These are phyloP conservation scores for Bombylius discolor DNA, from an alignment of 2,888 invertebrate species.

Conservation along the genomic window DNA sequence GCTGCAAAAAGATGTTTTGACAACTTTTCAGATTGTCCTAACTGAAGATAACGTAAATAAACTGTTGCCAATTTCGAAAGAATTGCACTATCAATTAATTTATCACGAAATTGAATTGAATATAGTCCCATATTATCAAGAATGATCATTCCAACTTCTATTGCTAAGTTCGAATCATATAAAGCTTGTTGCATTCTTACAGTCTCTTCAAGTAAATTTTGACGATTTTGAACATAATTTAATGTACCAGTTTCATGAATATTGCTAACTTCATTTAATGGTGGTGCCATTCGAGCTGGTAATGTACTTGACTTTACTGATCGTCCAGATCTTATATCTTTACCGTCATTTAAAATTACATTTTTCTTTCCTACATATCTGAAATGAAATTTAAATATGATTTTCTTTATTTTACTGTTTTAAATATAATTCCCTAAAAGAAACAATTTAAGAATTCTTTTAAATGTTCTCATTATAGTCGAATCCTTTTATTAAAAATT, in stretches of 20 bases:
- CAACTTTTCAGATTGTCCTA: conserved; percentile 81
- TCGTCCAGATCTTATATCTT: conserved; percentile 41
- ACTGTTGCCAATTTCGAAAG: conserved; percentile 75
- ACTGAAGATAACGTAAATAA: conserved; percentile 72
- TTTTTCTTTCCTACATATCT: conserved; percentile 66
- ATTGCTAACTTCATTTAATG: conserved; percentile 32
- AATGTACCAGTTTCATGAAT: conserved; percentile 30
- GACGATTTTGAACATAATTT: conserved; percentile 29
- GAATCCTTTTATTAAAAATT: too few relatives aligned
- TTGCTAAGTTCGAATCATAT: conserved; percentile 69
- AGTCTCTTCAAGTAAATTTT: conserved; percentile 42
- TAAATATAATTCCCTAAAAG: background rate
- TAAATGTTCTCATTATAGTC: too few relatives aligned
- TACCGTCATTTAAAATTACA: conserved; percentile 46
- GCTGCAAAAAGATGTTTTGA: conserved; percentile 87
- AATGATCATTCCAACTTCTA: conserved; percentile 78
- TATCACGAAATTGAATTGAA: conserved; percentile 58
- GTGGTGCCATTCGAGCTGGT: conserved; percentile 73
- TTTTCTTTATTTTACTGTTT: background rate
- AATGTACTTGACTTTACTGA: conserved; percentile 69
- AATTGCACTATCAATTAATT: conserved; percentile 52
- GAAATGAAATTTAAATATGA: conserved; percentile 63
- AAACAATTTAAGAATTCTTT: too few relatives aligned
- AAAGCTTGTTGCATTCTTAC: conserved; percentile 48
- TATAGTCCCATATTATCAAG: conserved; percentile 79